These are phyloP conservation scores for Clanis bilineata DNA, from an alignment of 2,888 invertebrate genomes.

Conservation along the genomic window DNA sequence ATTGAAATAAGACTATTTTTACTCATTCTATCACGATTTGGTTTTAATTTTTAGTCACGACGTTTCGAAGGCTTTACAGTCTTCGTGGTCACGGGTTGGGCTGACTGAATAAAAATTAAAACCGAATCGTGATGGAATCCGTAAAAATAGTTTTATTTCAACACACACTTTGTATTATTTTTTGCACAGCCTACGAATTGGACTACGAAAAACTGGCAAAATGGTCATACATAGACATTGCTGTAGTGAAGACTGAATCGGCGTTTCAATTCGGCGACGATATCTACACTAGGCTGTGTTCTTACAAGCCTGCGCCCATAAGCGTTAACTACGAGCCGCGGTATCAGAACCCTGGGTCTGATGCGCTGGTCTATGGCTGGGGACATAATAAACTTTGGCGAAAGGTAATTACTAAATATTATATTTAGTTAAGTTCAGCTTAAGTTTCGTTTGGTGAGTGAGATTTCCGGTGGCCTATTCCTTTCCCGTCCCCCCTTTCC, in stretches of 20 bases:
- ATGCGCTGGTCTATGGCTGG: slow-evolving; percentile 44
- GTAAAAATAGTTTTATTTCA: too few relatives aligned
- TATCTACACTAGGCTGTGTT: slow-evolving; percentile 29
- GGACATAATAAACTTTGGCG: slow-evolving; percentile 38
- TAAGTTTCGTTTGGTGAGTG: too few relatives aligned
- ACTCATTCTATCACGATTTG: too few relatives aligned
- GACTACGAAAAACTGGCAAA: slow-evolving; percentile 36
- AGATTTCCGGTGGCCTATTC: too few relatives aligned
- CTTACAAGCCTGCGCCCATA: slow-evolving; percentile 38
- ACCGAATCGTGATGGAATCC: too few relatives aligned
- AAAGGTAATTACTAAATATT: slow-evolving; percentile 27
- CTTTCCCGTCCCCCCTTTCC: too few relatives aligned
- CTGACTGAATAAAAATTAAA: too few relatives aligned
- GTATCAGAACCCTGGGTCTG: slow-evolving; percentile 31
- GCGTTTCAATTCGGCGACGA: slow-evolving; percentile 35
- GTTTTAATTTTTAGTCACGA: too few relatives aligned
- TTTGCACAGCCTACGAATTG: slow-evolving; percentile 42
- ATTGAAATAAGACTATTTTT: too few relatives aligned
- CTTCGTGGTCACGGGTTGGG: too few relatives aligned
- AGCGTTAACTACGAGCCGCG: slow-evolving; percentile 39
- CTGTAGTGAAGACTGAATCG: slow-evolving; percentile 47
- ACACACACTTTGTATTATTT: too few relatives aligned
- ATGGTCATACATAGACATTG: slow-evolving; percentile 55
- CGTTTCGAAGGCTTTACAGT: too few relatives aligned
- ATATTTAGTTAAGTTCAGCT: background rate